These are phyloP conservation scores for Onchidella celtica DNA, from an alignment of 2,888 invertebrate genomes.

Conservation along the genomic window DNA sequence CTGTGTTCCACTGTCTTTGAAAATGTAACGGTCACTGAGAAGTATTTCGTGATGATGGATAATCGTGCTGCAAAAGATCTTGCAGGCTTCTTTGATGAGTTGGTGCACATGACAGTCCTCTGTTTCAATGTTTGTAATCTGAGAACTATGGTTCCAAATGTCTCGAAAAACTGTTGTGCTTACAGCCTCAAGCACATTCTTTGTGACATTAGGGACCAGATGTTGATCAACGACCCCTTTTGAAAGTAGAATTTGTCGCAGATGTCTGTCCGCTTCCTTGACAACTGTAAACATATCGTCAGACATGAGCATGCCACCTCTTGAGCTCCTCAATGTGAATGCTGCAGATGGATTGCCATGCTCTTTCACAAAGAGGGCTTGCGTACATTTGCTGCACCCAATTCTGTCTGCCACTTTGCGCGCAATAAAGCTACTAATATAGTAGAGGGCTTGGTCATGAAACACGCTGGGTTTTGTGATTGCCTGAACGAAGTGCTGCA, in stretches of 20 bases:
- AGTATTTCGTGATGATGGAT: background rate
- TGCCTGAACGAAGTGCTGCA: background rate
- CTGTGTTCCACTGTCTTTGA: background rate
- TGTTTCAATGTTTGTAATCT: background rate
- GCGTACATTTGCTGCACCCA: background rate
- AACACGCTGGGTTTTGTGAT: slow-evolving; percentile 1
- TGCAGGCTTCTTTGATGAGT: slow-evolving; percentile 10
- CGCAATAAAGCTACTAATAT: slow-evolving; percentile 9
- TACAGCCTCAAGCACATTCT: background rate
- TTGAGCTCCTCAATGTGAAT: background rate
- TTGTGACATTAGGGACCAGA: background rate
- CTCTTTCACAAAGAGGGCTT: background rate
- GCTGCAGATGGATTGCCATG: background rate
- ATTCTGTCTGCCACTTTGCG: background rate
- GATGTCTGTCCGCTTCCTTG: background rate
- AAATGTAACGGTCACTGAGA: background rate
- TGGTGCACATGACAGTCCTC: slow-evolving; percentile 11
- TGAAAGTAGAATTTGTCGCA: background rate
- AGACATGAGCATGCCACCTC: background rate
- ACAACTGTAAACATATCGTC: slow-evolving; percentile 27
- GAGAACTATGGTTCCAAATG: background rate
- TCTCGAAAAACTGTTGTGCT: background rate
- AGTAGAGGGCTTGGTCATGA: slow-evolving; percentile 32
- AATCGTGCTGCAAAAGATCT: background rate
- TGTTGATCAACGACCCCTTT: background rate